These are phyloP conservation scores for Girardia tigrina DNA, from an alignment of 2,888 invertebrate species.

Conservation along the genomic window DNA sequence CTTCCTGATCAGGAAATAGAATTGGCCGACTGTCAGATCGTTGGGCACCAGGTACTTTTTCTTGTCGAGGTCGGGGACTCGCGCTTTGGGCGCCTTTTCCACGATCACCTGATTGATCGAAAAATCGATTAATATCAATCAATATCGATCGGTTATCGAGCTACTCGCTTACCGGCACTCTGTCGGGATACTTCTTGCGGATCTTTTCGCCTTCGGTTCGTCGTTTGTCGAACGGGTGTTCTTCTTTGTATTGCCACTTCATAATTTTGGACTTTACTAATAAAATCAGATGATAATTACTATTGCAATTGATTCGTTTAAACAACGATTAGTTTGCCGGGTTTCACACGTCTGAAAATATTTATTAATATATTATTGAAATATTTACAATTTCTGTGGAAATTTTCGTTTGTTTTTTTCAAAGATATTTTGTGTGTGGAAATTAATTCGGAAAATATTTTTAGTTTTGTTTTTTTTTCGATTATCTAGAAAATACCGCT, in stretches of 20 bases:
- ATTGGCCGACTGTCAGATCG: constrained; percentile 86
- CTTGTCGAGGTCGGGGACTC: constrained; percentile 84
- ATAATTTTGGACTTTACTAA: constrained; percentile 17
- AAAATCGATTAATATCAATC: neutral
- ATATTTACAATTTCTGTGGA: no score
- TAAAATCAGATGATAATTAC: neutral
- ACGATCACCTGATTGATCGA: constrained; percentile 66
- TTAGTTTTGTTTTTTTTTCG: no score
- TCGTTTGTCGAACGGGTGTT: neutral
- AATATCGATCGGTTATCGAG: no score
- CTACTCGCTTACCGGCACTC: constrained; percentile 28
- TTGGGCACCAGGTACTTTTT: constrained; percentile 90
- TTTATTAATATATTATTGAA: no score
- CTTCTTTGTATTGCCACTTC: constrained; percentile 26
- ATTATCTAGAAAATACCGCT: no score
- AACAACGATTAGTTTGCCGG: no score
- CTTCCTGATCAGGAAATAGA: constrained; percentile 86
- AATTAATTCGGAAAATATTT: no score
- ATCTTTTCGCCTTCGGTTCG: constrained; percentile 21
- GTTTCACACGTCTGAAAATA: no score
- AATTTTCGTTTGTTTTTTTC: no score
- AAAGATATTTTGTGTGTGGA: no score
- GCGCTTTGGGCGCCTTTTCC: constrained; percentile 84
- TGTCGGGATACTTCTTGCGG: constrained; percentile 1
- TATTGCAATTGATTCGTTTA: neutral